phyloP scores from a whole-genome alignment of 2,888 invertebrate genomes.

The Phyto melanocephala region DNA sequence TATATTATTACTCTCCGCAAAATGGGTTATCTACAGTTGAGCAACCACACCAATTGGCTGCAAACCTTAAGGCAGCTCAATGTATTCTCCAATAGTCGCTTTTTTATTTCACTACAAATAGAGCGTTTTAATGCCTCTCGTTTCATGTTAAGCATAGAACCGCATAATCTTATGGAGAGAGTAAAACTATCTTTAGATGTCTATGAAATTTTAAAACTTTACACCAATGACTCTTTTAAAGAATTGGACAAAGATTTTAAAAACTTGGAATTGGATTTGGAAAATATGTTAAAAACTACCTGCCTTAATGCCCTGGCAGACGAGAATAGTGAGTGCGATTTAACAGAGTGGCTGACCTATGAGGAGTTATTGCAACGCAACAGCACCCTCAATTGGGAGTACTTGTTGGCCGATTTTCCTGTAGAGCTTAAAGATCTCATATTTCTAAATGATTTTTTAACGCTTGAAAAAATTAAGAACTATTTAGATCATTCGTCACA shows the following conservation, averaged over 20 bases:
- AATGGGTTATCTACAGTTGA: slow-evolving; percentile 29
- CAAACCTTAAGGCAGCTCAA: slow-evolving; percentile 67
- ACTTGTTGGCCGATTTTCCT: slow-evolving; percentile 57
- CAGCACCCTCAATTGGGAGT: slow-evolving; percentile 68
- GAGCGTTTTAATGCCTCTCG: slow-evolving; percentile 68
- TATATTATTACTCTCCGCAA: slow-evolving; percentile 24
- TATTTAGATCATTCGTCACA: slow-evolving; percentile 67
- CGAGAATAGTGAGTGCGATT: slow-evolving; percentile 67
- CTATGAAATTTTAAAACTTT: slow-evolving; percentile 65
- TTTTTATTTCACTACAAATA: slow-evolving; percentile 68
- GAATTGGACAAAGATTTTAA: slow-evolving; percentile 65
- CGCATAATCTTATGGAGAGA: slow-evolving; percentile 66
- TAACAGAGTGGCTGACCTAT: slow-evolving; percentile 54
- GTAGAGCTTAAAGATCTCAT: slow-evolving; percentile 65
- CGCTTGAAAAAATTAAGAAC: slow-evolving; percentile 62
- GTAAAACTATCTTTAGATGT: slow-evolving; percentile 66
- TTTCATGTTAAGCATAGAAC: slow-evolving; percentile 68
- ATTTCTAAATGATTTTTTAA: slow-evolving; percentile 66
- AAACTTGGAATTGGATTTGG: slow-evolving; percentile 65
- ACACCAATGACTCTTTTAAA: slow-evolving; percentile 29
- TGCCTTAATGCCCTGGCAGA: slow-evolving; percentile 34
- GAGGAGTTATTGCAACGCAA: slow-evolving; percentile 61
- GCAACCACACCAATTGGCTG: slow-evolving; percentile 68
- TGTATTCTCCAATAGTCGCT: slow-evolving; percentile 71
- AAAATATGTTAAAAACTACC: slow-evolving; percentile 49